Evolutionary conservation across 2,888 invertebrate species (phyloP).

Genomic region (Phortica okadai): DNA sequence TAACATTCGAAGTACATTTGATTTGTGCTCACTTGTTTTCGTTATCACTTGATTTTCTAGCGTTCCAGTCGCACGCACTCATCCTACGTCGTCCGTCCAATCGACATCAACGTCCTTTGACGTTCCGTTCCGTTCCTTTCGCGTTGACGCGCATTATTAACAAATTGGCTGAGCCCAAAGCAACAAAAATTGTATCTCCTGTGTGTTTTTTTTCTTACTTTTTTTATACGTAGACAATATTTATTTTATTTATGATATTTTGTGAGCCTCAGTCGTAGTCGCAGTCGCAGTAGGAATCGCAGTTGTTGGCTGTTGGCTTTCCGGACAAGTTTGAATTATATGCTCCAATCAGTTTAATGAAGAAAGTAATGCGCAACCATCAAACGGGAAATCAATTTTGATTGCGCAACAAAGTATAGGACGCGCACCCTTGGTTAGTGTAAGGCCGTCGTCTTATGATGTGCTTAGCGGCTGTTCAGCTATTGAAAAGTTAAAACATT

Average conservation of each 20-base stretch:
- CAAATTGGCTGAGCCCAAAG: conserved; percentile 21
- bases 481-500: conserved; percentile 17
- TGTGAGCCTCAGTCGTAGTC: not conserved
- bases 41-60: not conserved
- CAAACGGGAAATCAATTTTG: conserved; percentile 40
- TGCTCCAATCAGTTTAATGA: conserved; percentile 34
- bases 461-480: not conserved
- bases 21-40: not conserved
- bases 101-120: not conserved
- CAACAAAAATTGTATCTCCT: conserved; percentile 6
- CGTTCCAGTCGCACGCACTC: no score
- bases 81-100: no score
- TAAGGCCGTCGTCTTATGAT: not conserved
- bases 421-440: not conserved
- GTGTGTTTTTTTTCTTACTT: not conserved
- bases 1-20: not conserved
- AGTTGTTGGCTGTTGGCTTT: not conserved
- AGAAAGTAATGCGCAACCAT: conserved; percentile 39
- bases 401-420: conserved; percentile 37
- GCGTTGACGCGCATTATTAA: conserved; percentile 19
- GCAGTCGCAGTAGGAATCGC: no score
- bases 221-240: not conserved
- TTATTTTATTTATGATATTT: conserved; percentile 27
- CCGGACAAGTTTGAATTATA: conserved; percentile 29
- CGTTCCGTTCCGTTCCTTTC: not conserved